Percentiles rank a stretch among this genome's conserved stretches.
phyloP scores from a whole-genome alignment of 2,113 vertebrate genomes.

The Himantopus leucocephalus region DNA sequence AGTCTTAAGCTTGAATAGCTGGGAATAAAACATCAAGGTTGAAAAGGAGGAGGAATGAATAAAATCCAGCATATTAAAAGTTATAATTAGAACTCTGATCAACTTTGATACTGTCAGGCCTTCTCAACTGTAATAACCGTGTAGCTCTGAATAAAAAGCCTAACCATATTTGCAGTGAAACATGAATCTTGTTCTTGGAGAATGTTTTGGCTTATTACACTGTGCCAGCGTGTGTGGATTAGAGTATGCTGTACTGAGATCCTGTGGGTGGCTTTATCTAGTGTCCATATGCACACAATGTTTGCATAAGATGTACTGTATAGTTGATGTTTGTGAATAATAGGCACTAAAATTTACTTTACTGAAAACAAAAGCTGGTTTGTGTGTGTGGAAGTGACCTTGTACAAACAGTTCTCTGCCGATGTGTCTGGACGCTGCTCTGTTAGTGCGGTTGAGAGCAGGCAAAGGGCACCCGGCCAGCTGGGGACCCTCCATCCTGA shows the following conservation, averaged over 20 bases:
- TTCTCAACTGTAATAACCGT: constrained; percentile 9
- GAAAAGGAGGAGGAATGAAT: constrained; percentile 64
- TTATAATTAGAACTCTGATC: constrained; percentile 58
- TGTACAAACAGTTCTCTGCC: not conserved
- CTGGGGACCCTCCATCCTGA: not conserved
- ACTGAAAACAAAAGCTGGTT: not conserved
- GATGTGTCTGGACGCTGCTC: not conserved
- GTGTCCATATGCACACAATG: not conserved
- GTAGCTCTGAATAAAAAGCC: constrained; percentile 27
- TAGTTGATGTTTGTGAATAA: not conserved
- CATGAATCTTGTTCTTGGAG: not conserved
- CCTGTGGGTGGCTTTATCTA: not conserved
- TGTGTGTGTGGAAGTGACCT: not conserved
- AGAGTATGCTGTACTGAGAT: not conserved
- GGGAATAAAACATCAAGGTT: constrained; percentile 32
- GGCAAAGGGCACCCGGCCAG: not conserved
- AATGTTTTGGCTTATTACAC: not conserved
- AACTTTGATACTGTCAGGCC: constrained; percentile 32
- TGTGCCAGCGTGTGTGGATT: not conserved
- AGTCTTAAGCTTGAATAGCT: constrained; percentile 32
- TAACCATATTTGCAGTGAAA: constrained; percentile 27
- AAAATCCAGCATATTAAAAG: constrained; percentile 45
- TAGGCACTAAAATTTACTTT: not conserved
- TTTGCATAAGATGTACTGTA: not conserved
- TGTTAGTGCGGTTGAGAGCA: not conserved